Evolutionary conservation across 2,888 invertebrate genomes (phyloP).

Genomic region (Calliphora vomitoria): DNA sequence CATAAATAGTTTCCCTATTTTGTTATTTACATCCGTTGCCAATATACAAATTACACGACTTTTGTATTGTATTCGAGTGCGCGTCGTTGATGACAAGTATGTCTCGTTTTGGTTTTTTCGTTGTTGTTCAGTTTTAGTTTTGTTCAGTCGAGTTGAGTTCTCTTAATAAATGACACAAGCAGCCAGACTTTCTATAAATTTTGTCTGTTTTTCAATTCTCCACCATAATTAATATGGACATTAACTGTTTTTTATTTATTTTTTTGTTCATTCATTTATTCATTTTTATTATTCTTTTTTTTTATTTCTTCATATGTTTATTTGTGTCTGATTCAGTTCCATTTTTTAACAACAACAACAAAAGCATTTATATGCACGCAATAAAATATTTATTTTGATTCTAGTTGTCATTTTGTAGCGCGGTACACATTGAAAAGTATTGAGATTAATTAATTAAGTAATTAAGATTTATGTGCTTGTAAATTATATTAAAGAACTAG

Average conservation of each 20-base stretch:
- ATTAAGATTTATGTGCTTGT: background rate
- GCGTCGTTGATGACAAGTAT: slow-evolving; percentile 53
- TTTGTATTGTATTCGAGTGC: slow-evolving; percentile 11
- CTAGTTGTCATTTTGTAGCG: slow-evolving; percentile 25
- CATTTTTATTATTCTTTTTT: slow-evolving; percentile 37
- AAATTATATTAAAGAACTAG: background rate
- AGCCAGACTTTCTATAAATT: slow-evolving; percentile 55
- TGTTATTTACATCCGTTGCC: slow-evolving; percentile 66
- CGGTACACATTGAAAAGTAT: slow-evolving; percentile 29
- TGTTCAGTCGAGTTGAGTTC: slow-evolving; percentile 39
- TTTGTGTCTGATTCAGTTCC: slow-evolving; percentile 40
- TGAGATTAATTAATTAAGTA: background rate
- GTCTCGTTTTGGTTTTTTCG: slow-evolving; percentile 45
- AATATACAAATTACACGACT: slow-evolving; percentile 39
- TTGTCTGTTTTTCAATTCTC: slow-evolving; percentile 42
- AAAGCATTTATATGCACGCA: slow-evolving; percentile 56
- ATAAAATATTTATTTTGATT: slow-evolving; percentile 48
- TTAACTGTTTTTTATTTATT: slow-evolving; percentile 61
- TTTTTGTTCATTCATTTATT: background rate
- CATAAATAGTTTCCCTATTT: slow-evolving; percentile 70
- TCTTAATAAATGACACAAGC: slow-evolving; percentile 48
- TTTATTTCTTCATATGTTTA: background rate
- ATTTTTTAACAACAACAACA: slow-evolving; percentile 51
- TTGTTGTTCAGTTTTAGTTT: background rate
- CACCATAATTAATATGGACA: slow-evolving; percentile 69